Conservation (phyloP, 1,140 invertebrate species). For the Neotoxoptera formosana region DNA sequence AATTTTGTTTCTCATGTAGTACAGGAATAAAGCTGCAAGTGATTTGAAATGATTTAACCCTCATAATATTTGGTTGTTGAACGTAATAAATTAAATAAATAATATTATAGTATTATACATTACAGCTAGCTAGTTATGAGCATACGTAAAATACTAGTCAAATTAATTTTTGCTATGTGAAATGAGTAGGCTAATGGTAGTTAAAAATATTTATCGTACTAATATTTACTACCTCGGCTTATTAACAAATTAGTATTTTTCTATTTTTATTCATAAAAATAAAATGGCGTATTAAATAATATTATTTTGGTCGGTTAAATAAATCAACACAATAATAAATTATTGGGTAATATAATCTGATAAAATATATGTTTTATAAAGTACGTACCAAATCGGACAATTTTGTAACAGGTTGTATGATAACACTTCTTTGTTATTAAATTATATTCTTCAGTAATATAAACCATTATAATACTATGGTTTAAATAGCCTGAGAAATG, state of each 20-base stretch:
- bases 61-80: not conserved
- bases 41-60: not conserved
- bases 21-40: not conserved
- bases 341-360: not conserved
- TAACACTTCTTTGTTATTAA: not conserved
- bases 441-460: not conserved
- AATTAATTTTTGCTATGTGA: not conserved
- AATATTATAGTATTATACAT: not conserved
- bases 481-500: not conserved
- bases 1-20: not conserved
- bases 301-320: not conserved
- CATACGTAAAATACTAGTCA: not conserved
- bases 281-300: not conserved
- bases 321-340: not conserved
- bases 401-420: not conserved
- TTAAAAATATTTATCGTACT: conserved; percentile 3
- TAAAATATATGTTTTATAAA: not conserved
- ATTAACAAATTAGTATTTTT: not conserved
- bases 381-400: not conserved
- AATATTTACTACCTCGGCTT: not conserved
- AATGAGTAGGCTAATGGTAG: not conserved
- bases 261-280: not conserved
- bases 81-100: not conserved
- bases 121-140: not conserved
- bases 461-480: not conserved